Percentiles rank a stretch among this genome's conserved stretches.
Evolutionary conservation across 2,113 vertebrate genomes (phyloP).

Genomic region (Oophaga pumilio): DNA sequence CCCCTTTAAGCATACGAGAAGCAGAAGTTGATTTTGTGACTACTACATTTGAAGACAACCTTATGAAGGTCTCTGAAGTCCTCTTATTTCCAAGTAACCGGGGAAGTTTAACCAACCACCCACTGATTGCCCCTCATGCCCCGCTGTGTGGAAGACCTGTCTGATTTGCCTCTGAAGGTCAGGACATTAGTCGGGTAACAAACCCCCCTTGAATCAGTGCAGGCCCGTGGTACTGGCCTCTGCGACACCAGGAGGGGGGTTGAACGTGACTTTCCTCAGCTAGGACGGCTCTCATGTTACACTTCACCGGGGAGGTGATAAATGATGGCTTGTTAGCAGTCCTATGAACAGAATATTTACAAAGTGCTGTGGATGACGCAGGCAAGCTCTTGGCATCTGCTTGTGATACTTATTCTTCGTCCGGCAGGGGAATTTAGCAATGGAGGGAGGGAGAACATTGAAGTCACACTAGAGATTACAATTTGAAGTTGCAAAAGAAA

Average conservation of each 20-base stretch:
- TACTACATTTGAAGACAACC: no score
- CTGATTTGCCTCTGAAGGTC: neutral
- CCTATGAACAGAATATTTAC: slow-evolving; percentile 53
- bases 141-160: neutral
- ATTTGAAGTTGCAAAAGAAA: slow-evolving; percentile 49
- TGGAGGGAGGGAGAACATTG: slow-evolving; percentile 47
- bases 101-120: neutral
- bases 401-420: slow-evolving; percentile 46
- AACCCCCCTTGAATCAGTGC: neutral
- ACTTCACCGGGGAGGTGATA: slow-evolving; percentile 50
- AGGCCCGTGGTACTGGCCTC: slow-evolving; percentile 21
- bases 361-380: slow-evolving; percentile 54
- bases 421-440: slow-evolving; percentile 50
- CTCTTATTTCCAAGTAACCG: neutral
- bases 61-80: neutral
- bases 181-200: neutral
- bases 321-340: slow-evolving; percentile 54
- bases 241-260: slow-evolving; percentile 2
- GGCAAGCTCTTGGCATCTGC: slow-evolving; percentile 44
- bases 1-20: no score
- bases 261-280: slow-evolving; percentile 53
- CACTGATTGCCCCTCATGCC: neutral
- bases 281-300: slow-evolving; percentile 54
- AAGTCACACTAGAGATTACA: slow-evolving; percentile 49
- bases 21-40: no score